Percentiles rank a stretch among this genome's conserved stretches.
Evolutionary conservation across 2,888 invertebrate species (phyloP).

Genomic region (Rhodophaea formosa): DNA sequence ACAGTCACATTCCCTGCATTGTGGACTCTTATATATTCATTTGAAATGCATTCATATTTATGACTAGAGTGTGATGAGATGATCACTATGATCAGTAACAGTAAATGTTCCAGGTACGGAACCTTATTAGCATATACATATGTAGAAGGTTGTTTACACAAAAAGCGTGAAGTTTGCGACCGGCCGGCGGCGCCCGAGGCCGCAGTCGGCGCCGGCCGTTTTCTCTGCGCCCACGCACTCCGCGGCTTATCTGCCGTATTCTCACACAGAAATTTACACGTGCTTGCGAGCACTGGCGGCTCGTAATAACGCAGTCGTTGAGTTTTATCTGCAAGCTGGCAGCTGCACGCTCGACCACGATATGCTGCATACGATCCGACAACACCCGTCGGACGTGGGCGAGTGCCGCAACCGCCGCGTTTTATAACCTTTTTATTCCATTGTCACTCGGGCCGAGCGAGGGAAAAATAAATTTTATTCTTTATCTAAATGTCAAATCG

Average conservation of each 20-base stretch:
- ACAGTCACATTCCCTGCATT: too few species aligned
- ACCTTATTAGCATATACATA: constrained; percentile 42
- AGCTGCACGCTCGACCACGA: constrained; percentile 52
- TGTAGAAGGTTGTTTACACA: constrained; percentile 38
- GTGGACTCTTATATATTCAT: constrained; percentile 4
- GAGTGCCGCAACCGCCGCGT: constrained; percentile 67
- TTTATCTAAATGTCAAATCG: constrained; percentile 82
- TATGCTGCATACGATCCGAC: constrained; percentile 59
- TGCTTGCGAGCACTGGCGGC: constrained; percentile 66
- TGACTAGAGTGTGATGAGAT: background rate
- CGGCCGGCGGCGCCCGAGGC: constrained; percentile 43
- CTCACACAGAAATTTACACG: constrained; percentile 78
- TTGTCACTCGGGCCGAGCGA: constrained; percentile 73
- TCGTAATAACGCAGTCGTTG: constrained; percentile 70
- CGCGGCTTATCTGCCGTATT: constrained; percentile 67
- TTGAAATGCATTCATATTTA: background rate
- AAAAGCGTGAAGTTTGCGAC: constrained; percentile 48
- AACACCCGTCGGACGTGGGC: constrained; percentile 73
- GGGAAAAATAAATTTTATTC: constrained; percentile 79
- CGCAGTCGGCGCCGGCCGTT: constrained; percentile 54
- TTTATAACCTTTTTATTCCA: constrained; percentile 81
- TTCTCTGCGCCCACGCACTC: constrained; percentile 63
- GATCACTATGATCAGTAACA: constrained; percentile 16
- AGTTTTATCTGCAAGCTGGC: constrained; percentile 69
- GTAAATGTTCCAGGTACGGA: constrained; percentile 28